Base-by-base conservation (phyloP, 2,113 vertebrate genomes). In the Seriola rivoliana region DNA sequence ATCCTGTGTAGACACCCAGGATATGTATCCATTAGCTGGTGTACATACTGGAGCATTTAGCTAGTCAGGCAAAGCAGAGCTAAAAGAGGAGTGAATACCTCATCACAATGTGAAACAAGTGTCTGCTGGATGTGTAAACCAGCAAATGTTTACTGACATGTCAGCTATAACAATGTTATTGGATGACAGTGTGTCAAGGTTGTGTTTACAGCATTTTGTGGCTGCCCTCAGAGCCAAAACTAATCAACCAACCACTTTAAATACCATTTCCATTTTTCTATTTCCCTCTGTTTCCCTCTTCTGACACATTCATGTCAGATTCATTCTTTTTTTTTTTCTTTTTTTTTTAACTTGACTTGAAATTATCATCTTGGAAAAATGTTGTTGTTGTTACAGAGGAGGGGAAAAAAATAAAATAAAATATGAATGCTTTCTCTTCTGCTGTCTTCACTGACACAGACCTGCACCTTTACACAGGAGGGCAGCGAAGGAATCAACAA, bases 211-310 rank as follows among this genome's bases (percentile, higher is more conserved):
- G 34, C 34, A 34, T 36, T 65, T 40, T 52, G 29, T 68, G 4
- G 13, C 40, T 12, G 52, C 34, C n/a, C 19, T 3, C 7, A 29
- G n/a, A 46, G 74, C 52, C 32, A 59, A 66, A 78, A 79, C 79
- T 2, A 64, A 71, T 59, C 11, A 0, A 29, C 46, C 29, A 32
- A 52, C 14, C 4, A 36, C 29, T 60, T 60, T 40, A 44, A 68
- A 68, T 71, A 73, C 6, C 5, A 60, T 59, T 66, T 44, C 2
- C 44, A 72, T 54, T 57, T 64, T 59, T n/a, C 7, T 60, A 16
- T 40, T 29, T 52, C 23, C 23, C 29, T 59, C 17, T 29, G 29
- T 29, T 29, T 29, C 23, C 12, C 10, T 66, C 25, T 29, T 36
- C 48, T 8, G 44, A 68, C 44, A 62, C 16, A 29, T 42, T 16